Base-by-base conservation (phyloP, 2,888 invertebrate genomes). In the Lepidonotus clava region DNA sequence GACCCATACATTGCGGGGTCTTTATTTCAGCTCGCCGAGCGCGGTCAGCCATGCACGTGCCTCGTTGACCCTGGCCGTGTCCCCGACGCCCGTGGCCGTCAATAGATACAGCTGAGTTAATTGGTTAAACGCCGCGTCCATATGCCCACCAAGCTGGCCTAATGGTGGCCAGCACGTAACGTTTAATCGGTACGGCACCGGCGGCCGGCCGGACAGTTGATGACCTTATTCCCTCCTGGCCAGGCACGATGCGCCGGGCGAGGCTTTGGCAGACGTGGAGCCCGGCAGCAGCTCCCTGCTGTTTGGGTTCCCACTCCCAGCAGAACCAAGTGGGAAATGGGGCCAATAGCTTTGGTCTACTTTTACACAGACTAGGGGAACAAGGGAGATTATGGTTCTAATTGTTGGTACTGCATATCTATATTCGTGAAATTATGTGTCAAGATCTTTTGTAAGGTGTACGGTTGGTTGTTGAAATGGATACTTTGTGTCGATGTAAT, bases 81-180 rank as follows among this genome's bases (percentile, higher is more conserved):
- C 24, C 80, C 24, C 51, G 1, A 1, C 36, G 28, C 51, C 46
- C 1, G 2, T 80, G 80, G 80, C 51, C 32, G 46, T 41, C 80
- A 80, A 80, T 80, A 80, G 80, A 80, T 80, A 80, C 80, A 80
- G 46, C 80, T 28, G 80, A 80, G 80, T 80, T 80, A 80, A 80
- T 80, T 80, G 80, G 46, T 1, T 80, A 80, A 80, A 51, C 80
- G 51, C 80, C 51, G 80, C 24, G 80, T 80, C 80, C 80, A 80
- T 80, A 80, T 80, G 80, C 46, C 51, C n/a, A 14, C 46, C 46
- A 51, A n/a, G 21, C 71, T 34, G 71, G 34, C 36, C 71, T 71
- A 71, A 71, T 71, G 24, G 71, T 38, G 6, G 36, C 71, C 34
- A 38, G 36, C 71, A 71, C 71, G 71, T 71, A 38, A 71, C 71